A percentile compares a stretch with the other conserved stretches of the same genome.
Evolutionary conservation across 2,888 invertebrate genomes (phyloP).

Genomic region (Drosophila hamatofila): DNA sequence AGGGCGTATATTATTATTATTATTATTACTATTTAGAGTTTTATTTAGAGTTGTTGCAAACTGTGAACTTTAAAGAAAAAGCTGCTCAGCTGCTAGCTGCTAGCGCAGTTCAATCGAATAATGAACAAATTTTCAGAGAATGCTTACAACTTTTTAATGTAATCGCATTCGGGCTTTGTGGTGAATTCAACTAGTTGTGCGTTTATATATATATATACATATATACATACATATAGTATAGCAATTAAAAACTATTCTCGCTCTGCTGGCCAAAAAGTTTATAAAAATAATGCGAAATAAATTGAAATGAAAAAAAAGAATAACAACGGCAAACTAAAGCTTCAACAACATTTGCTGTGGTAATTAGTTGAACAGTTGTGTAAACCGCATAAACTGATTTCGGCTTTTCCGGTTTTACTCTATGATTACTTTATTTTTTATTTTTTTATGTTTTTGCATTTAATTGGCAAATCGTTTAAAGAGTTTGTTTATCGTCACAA

Average conservation of each 20-base stretch:
- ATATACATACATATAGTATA: constrained; percentile 23
- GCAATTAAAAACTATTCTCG: constrained; percentile 64
- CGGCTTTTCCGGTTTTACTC: constrained; percentile 30
- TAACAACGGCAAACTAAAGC: constrained; percentile 23
- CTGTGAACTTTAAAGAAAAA: constrained; percentile 20
- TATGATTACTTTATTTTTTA: constrained; percentile 13
- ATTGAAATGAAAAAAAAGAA: constrained; percentile 14
- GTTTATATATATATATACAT: background rate
- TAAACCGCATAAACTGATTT: constrained; percentile 70
- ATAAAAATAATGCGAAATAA: constrained; percentile 46
- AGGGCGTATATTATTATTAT: constrained; percentile 17
- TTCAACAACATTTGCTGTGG: constrained; percentile 51
- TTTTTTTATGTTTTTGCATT: background rate
- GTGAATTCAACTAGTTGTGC: constrained; percentile 6
- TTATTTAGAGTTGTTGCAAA: constrained; percentile 29
- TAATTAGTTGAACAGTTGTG: constrained; percentile 66
- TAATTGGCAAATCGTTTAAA: constrained; percentile 14
- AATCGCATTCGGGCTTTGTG: constrained; percentile 13
- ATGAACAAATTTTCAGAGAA: constrained; percentile 20
- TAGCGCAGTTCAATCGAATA: constrained; percentile 17
- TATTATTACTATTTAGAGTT: background rate
- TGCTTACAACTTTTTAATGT: constrained; percentile 32
- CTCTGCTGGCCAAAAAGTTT: constrained; percentile 48
- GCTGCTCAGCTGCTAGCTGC: background rate
- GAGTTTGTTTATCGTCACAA: constrained; percentile 34